Percentiles rank a stretch among this genome's conserved stretches.
phyloP scores from a whole-genome alignment of 2,888 invertebrate species.

The Drosophila kuntzei region DNA sequence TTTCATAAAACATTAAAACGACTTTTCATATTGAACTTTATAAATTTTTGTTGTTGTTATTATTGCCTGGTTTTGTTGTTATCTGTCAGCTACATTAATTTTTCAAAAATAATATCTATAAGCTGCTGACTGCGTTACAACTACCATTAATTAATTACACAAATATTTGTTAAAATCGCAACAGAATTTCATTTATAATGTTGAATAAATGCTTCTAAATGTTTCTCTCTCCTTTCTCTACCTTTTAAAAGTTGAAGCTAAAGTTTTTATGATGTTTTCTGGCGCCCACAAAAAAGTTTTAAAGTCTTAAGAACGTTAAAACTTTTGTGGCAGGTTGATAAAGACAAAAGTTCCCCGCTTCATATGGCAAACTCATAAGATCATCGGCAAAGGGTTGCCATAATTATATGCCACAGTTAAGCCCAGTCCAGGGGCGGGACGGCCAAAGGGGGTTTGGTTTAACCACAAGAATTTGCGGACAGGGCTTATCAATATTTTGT shows the following conservation, averaged over 20 bases:
- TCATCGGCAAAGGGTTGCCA: conserved; percentile 30
- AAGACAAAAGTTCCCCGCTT: conserved; percentile 22
- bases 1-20: conserved; percentile 64
- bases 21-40: conserved; percentile 57
- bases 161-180: conserved; percentile 23
- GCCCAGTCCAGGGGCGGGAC: not conserved
- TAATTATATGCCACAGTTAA: conserved; percentile 40
- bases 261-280: conserved; percentile 34
- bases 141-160: conserved; percentile 47
- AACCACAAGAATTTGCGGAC: conserved; percentile 63
- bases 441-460: not conserved
- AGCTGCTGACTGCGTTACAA: conserved; percentile 31
- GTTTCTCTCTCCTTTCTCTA: not conserved
- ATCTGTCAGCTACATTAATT: conserved; percentile 41
- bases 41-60: conserved; percentile 9
- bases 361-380: conserved; percentile 17
- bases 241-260: conserved; percentile 6
- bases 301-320: conserved; percentile 41
- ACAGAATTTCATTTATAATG: conserved; percentile 14
- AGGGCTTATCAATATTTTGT: conserved; percentile 69
- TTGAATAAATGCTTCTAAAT: conserved; percentile 4
- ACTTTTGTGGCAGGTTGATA: conserved; percentile 35
- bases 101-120: conserved; percentile 40
- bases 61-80: conserved; percentile 4
- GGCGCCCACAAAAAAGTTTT: conserved; percentile 25